Base-by-base conservation (phyloP, 64 coral and sea anemone genomes). In the Dendrophyllia cribrosa region DNA sequence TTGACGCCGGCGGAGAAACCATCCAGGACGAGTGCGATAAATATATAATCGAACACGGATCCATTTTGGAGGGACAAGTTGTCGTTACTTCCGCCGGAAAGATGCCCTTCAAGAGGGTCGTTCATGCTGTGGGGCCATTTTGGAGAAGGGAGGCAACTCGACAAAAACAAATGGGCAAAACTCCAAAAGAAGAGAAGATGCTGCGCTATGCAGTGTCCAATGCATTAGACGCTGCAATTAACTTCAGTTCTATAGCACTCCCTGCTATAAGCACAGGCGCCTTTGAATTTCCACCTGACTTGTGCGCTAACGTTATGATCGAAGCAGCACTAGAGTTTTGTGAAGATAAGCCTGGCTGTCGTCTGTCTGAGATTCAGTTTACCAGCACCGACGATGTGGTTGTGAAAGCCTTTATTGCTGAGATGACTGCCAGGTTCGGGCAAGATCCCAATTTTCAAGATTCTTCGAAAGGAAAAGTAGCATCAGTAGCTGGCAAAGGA, bases 121-220 rank as follows among this genome's bases (percentile, higher is more conserved):
- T 96, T 68, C 95, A 96, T 68, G 86, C 90, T 1, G 90, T 96
- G 2, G 86, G 95, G 25, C 95, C 95, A 3, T 65, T 8, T 9
- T 96, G 95, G 95, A 46, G 44, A 19, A 12, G 78, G 4, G 46
- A 64, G 69, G 66, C 90, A 66, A 14, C 62, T 11, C 17, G 22
- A n/a, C n/a, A 74, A 49, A 86, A 69, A 48, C 12, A 3, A 0
- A 76, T 72, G 56, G 64, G 51, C 19, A 58, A 60, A 56, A 49
- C 46, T 48, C 69, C 71, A 46, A 69, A 23, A 46, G 59, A 72
- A 7, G 89, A 82, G 48, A 88, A 20, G 14, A 4, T 88, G 2
- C 63, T 89, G 48, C 26, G 48, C 8, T 73, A 64, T 59, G 58
- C 85, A 16, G 56, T 70, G 8, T 24, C 17, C 3, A 86, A 78